Conservation (phyloP, 2,797 vertebrate genomes). For the Helicolenus hilgendorfi region DNA sequence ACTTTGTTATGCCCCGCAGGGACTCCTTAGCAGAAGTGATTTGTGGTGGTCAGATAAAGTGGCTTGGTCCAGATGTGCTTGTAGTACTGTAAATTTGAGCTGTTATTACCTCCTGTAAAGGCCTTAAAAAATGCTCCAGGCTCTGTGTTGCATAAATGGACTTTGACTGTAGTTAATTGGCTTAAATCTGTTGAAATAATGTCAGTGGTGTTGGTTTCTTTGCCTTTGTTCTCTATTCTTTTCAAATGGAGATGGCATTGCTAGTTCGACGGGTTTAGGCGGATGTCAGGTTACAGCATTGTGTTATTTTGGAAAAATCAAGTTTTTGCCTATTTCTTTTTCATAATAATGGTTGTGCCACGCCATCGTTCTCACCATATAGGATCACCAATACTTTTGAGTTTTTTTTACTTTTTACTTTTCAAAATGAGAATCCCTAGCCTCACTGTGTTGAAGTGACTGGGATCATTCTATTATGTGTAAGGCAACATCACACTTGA, state of each 20-base stretch:
- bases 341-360: background rate
- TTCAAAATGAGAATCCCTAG: no score
- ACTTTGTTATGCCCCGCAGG: background rate
- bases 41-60: slow-evolving; percentile 4
- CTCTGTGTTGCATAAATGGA: background rate
- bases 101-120: slow-evolving; percentile 12
- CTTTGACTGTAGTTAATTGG: background rate
- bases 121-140: background rate
- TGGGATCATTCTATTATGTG: no score
- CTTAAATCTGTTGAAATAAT: background rate
- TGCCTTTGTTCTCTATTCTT: background rate
- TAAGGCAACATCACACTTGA: no score
- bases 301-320: background rate
- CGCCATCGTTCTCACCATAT: background rate
- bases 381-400: no score
- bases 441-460: no score
- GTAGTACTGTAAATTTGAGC: slow-evolving; percentile 32
- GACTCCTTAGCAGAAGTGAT: background rate
- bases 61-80: slow-evolving; percentile 41
- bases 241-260: background rate
- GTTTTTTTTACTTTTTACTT: no score
- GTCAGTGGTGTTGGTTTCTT: background rate
- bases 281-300: background rate
- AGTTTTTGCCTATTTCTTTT: background rate
- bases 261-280: background rate